phyloP scores from a whole-genome alignment of 2,113 vertebrate genomes.

The Phrynocephalus versicolor region DNA sequence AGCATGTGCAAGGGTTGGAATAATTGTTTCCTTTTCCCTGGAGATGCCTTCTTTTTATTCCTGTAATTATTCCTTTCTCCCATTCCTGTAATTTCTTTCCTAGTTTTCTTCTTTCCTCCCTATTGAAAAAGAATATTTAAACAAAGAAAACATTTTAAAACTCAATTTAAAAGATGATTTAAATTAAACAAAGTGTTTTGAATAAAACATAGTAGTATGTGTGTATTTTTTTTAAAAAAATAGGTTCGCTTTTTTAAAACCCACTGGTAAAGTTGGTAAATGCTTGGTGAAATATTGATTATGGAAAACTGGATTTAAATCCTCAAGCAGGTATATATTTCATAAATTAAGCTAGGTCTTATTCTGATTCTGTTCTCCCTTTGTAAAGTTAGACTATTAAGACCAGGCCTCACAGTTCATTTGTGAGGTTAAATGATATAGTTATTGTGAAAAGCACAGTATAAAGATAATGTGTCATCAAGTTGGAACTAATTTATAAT shows the following conservation, averaged over 20 bases:
- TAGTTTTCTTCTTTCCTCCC: background rate
- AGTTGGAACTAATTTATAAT: no score
- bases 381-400: background rate
- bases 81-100: conserved; percentile 29
- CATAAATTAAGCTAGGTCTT: background rate
- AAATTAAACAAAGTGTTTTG: conserved; percentile 67
- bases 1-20: background rate
- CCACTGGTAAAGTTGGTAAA: background rate
- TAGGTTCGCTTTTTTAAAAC: no score
- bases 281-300: background rate
- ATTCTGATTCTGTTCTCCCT: background rate
- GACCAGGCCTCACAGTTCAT: background rate
- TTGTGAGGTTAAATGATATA: background rate
- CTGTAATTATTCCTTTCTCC: conserved; percentile 35
- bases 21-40: background rate
- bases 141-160: conserved; percentile 19
- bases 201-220: conserved; percentile 32
- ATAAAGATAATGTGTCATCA: no score
- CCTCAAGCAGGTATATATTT: background rate
- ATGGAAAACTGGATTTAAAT: background rate
- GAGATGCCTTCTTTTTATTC: conserved; percentile 4
- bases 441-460: background rate
- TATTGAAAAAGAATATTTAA: background rate
- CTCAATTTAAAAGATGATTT: conserved; percentile 58
- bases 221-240: background rate